phyloP scores from a whole-genome alignment of 1,140 invertebrate genomes.

The Drosophila prosaltans region DNA sequence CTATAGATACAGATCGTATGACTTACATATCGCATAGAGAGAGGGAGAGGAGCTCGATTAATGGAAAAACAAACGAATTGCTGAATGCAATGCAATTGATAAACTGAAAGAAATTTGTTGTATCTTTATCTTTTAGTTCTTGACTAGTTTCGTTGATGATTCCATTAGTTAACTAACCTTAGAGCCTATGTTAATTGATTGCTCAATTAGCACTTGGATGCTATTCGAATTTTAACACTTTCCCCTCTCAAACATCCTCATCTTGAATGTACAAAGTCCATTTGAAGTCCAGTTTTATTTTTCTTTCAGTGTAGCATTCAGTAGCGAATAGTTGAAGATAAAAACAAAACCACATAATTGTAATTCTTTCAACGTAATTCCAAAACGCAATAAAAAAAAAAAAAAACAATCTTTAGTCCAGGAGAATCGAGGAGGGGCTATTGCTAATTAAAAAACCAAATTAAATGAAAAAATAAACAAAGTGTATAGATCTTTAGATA shows the following conservation, averaged over 20 bases:
- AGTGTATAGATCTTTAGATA: background rate
- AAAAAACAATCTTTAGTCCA: conserved; percentile 13
- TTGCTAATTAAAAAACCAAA: conserved; percentile 52
- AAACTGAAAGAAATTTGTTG: conserved; percentile 9
- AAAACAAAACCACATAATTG: conserved; percentile 43
- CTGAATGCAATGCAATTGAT: conserved; percentile 9
- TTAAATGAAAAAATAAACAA: background rate
- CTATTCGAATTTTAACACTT: background rate
- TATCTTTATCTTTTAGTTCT: too few relatives aligned
- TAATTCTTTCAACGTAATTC: conserved; percentile 53
- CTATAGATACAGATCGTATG: conserved; percentile 4
- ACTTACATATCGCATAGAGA: background rate
- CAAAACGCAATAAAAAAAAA: conserved; percentile 61
- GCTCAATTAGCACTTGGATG: background rate
- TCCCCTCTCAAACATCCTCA: background rate
- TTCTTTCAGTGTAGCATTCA: background rate
- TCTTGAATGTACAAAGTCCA: background rate
- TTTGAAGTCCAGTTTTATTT: background rate
- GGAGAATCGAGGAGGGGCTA: conserved; percentile 25
- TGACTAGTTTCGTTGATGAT: background rate
- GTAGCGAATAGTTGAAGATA: conserved; percentile 20
- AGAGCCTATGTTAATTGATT: conserved; percentile 4
- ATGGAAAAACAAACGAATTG: background rate
- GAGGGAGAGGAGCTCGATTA: too few relatives aligned
- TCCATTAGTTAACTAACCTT: background rate